These are phyloP conservation scores for Philopotamus ludificatus DNA, from an alignment of 1,140 invertebrate species.

Conservation along the genomic window DNA sequence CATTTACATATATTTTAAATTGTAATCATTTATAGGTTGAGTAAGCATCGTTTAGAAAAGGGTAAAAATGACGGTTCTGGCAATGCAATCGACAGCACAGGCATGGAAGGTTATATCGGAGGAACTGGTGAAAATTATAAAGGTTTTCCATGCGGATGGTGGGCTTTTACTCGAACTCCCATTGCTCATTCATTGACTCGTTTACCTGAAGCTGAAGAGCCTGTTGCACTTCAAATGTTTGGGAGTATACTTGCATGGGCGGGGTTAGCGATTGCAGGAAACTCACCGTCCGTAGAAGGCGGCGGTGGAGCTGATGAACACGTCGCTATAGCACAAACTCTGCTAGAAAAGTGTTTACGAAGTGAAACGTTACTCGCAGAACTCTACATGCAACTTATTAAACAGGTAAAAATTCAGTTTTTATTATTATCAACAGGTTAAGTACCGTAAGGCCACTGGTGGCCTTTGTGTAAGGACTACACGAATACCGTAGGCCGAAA, in stretches of 20 bases:
- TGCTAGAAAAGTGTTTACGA: slow-evolving; percentile 87
- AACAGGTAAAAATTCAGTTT: slow-evolving; percentile 53
- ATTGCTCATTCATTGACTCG: slow-evolving; percentile 80
- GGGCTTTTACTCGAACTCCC: slow-evolving; percentile 83
- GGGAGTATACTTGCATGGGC: slow-evolving; percentile 76
- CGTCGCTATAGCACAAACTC: slow-evolving; percentile 80
- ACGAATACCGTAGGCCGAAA: too few relatives aligned
- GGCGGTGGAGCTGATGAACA: slow-evolving; percentile 80
- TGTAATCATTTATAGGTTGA: slow-evolving; percentile 59
- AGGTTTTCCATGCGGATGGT: slow-evolving; percentile 75
- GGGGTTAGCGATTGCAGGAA: slow-evolving; percentile 62
- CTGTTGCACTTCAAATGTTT: slow-evolving; percentile 78
- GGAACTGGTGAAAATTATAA: slow-evolving; percentile 77
- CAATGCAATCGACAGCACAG: slow-evolving; percentile 53
- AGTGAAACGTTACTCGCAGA: slow-evolving; percentile 87
- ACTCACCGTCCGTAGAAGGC: slow-evolving; percentile 11
- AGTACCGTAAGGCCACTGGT: too few relatives aligned
- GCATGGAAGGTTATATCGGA: slow-evolving; percentile 4
- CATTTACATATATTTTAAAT: not conserved
- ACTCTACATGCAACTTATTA: slow-evolving; percentile 89
- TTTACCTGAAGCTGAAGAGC: slow-evolving; percentile 84
- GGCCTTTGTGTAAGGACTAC: too few relatives aligned
- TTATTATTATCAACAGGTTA: not conserved
- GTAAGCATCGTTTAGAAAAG: slow-evolving; percentile 85
- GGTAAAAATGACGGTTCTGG: slow-evolving; percentile 74